Percentiles rank a stretch among this genome's conserved stretches.
phyloP scores from a whole-genome alignment of 1,140 invertebrate species.

The Augochlora pura region DNA sequence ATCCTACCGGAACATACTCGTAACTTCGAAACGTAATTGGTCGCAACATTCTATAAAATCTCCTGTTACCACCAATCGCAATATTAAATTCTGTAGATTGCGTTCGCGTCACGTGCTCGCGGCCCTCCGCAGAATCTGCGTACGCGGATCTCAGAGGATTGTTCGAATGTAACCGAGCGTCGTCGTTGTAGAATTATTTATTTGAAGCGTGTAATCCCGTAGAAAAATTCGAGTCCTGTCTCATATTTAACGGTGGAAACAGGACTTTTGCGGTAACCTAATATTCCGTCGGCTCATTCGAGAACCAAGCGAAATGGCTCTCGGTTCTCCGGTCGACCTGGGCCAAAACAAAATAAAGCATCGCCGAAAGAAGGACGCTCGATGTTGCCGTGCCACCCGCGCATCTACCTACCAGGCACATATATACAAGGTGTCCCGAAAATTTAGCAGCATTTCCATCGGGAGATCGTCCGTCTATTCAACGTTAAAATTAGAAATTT shows the following conservation, averaged over 20 bases:
- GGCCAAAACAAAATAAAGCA: conserved; percentile 34
- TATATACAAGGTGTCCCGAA: neutral
- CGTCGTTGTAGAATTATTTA: neutral
- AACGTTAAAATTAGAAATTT: too few relatives aligned
- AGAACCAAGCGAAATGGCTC: conserved; percentile 15
- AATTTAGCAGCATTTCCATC: neutral
- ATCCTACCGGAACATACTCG: too few relatives aligned
- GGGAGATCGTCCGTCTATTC: too few relatives aligned
- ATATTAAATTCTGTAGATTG: too few relatives aligned
- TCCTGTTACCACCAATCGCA: too few relatives aligned
- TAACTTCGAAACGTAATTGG: too few relatives aligned
- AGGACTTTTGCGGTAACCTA: conserved; percentile 11
- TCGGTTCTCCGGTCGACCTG: conserved; percentile 27
- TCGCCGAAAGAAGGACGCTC: conserved; percentile 39
- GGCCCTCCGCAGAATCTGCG: too few relatives aligned
- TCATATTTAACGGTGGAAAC: neutral
- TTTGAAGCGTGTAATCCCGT: neutral
- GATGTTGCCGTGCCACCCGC: conserved; percentile 28
- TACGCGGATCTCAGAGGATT: neutral
- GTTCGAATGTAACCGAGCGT: neutral
- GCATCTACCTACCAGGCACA: neutral
- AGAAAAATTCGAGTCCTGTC: neutral
- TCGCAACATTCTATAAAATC: too few relatives aligned
- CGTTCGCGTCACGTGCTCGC: too few relatives aligned
- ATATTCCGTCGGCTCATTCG: neutral